Evolutionary conservation across 2,113 vertebrate species (phyloP).

Genomic region (Probosciger aterrimus): DNA sequence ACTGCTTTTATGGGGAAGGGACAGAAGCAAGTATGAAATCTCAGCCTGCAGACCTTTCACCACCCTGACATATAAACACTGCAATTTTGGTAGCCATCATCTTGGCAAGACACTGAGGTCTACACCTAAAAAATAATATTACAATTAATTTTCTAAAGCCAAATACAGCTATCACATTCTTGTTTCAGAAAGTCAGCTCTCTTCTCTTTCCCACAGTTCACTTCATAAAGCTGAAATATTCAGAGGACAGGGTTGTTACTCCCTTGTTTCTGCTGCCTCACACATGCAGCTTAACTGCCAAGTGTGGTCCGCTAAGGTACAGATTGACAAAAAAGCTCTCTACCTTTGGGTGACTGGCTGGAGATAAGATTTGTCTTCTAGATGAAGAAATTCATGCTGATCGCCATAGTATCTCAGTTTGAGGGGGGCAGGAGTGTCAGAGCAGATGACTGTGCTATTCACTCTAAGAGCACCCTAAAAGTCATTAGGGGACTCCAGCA

Average conservation of each 20-base stretch:
- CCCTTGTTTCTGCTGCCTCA: background rate
- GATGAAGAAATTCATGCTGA: background rate
- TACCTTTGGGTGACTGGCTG: background rate
- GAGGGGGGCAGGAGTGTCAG: background rate
- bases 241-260: background rate
- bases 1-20: background rate
- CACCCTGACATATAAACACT: background rate
- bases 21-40: background rate
- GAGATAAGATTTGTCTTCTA: background rate
- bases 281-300: background rate
- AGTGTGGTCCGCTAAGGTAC: accelerated
- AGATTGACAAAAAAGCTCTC: background rate
- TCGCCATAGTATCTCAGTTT: background rate
- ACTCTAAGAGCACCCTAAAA: background rate
- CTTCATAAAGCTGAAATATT: background rate
- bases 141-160: background rate
- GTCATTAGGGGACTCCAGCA: background rate
- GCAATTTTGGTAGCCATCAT: background rate
- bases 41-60: background rate
- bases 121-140: background rate
- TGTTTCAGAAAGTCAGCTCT: background rate
- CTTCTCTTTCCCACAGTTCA: background rate
- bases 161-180: background rate
- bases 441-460: background rate
- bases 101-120: background rate